Evolutionary conservation across 2,888 invertebrate genomes (phyloP).

Genomic region (Ephialtes manifestator): DNA sequence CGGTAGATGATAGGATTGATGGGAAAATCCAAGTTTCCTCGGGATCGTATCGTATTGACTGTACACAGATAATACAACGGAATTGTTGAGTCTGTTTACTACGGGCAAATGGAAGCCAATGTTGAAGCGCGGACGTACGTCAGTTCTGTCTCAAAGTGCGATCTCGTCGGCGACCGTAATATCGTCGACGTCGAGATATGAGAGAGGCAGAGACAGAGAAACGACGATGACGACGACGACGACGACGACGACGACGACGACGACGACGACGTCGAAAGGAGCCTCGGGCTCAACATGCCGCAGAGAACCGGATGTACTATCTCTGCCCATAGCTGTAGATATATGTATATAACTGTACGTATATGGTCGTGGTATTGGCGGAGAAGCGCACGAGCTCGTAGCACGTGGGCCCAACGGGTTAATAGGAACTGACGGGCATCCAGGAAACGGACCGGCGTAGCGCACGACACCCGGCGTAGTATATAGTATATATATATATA

Average conservation of each 20-base stretch:
- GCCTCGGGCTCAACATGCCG: constrained; percentile 49
- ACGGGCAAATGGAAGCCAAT: not conserved
- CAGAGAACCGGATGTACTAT: constrained; percentile 34
- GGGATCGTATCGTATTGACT: not conserved
- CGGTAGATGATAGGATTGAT: not conserved
- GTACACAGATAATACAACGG: constrained; percentile 13
- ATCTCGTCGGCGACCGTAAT: constrained; percentile 49
- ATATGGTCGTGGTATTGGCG: constrained; percentile 9
- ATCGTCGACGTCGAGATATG: constrained; percentile 36
- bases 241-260: too few species aligned
- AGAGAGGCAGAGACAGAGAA: constrained; percentile 29
- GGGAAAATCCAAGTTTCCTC: constrained; percentile 15
- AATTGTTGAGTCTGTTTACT: constrained; percentile 40
- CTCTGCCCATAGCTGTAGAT: constrained; percentile 17
- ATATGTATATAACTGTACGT: constrained; percentile 19
- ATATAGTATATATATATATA: constrained; percentile 17
- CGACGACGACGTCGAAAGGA: constrained; percentile 48
- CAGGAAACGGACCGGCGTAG: constrained; percentile 65
- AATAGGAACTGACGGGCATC: constrained; percentile 66
- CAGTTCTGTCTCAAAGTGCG: constrained; percentile 42
- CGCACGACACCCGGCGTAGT: constrained; percentile 46
- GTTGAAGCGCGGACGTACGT: constrained; percentile 38
- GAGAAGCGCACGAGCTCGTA: constrained; percentile 46
- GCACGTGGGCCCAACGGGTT: constrained; percentile 62
- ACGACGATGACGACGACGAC: too few species aligned